These are phyloP conservation scores for Thera obeliscata DNA, from an alignment of 2,888 invertebrate species.

Conservation along the genomic window DNA sequence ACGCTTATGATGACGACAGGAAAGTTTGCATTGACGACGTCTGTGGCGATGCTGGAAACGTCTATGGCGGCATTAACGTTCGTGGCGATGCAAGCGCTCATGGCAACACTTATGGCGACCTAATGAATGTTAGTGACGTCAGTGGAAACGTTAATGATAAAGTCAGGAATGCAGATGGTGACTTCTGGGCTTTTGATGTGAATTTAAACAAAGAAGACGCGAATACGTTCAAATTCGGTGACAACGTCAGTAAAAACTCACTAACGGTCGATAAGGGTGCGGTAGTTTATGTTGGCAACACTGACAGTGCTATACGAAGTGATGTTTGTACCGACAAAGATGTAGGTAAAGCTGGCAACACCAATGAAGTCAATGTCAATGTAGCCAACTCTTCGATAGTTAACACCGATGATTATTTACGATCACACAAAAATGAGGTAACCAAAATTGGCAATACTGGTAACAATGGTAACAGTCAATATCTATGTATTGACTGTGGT, in stretches of 20 bases:
- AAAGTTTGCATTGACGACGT: not conserved
- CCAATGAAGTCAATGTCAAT: slow-evolving; percentile 4
- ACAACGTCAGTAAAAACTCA: not conserved
- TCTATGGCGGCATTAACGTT: not conserved
- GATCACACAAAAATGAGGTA: slow-evolving; percentile 8
- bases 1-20: too few species aligned
- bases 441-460: slow-evolving; percentile 30
- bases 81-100: not conserved
- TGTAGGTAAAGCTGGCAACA: not conserved
- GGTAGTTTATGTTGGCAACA: not conserved
- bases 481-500: slow-evolving; percentile 10
- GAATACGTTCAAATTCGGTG: not conserved
- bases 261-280: slow-evolving; percentile 1
- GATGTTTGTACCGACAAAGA: not conserved
- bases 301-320: not conserved
- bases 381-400: slow-evolving; percentile 1
- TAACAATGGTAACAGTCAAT: not conserved
- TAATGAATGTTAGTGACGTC: too few species aligned
- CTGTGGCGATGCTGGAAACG: not conserved
- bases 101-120: not conserved
- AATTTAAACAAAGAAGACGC: not conserved
- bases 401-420: slow-evolving; percentile 5
- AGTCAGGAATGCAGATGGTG: not conserved
- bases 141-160: not conserved
- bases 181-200: not conserved